Evolutionary conservation across 2,888 invertebrate genomes (phyloP), one percentile per base, ranked within the genome.

Genomic region (Notodonta ziczac): DNA sequence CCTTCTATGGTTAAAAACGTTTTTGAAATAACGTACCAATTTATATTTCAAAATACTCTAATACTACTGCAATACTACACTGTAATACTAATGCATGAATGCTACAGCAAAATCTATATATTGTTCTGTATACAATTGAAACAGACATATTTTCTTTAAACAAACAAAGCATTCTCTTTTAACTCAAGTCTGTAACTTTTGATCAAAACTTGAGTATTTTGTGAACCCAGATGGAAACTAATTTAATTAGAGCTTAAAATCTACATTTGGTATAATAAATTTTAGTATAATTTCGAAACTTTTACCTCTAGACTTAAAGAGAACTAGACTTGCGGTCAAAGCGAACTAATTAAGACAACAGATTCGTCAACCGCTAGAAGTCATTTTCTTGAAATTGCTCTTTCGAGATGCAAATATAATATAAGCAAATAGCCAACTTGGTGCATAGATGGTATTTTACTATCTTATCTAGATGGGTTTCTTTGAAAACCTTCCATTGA

Each of bases 371-470:
- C 56, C 62, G 14, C 68, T 62, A 72, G 73, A 78, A 57, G 70
- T 66, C 59, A 73, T 77, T 79, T 72, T 62, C 70, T 67, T 61
- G 64, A 67, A 77, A 79, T 80, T 73, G 75, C 66, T 69, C 35
- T 67, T 70, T 76, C 67, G 72, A 76, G 63, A 80, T 81, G 80
- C 72, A 81, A 82, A 84, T 82, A 65, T 16, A 51, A n/a, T n/a
- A 73, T 73, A 65, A 69, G 60, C 69, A 60, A 70, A 63, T 53
- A 66, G 61, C 68, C 62, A 69, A 48, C 56, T 60, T 50, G 9
- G 50, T 50, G 14, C 48, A 14, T 10, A 5, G 46, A 40, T 44
- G n/a, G 35, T 57, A 57, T 48, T 44, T n/a, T 48, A 16, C 32
- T 46, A 6, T 56, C 16, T 35, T 32, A 6, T 4, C 32, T 44